Percentiles rank a stretch among this genome's conserved stretches.
Conservation (phyloP, 2,113 vertebrate genomes). For the Addax nasomaculatus region DNA sequence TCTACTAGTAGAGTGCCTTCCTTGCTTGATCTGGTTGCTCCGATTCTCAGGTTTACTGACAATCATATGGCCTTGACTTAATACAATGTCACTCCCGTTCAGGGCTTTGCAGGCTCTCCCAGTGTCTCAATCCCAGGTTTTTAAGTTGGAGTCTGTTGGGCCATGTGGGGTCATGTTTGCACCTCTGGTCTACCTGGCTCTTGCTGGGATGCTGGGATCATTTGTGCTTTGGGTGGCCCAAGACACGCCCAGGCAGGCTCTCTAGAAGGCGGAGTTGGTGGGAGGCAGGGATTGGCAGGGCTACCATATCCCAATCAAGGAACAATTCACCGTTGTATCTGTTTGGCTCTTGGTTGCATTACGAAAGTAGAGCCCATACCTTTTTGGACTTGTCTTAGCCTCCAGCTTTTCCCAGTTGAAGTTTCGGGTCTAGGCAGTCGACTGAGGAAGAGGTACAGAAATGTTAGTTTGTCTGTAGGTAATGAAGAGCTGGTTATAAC, state of each 20-base stretch:
- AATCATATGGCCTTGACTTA: neutral
- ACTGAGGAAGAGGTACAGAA: neutral
- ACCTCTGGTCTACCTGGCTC: neutral
- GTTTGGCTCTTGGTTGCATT: neutral
- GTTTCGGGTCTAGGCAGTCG: neutral
- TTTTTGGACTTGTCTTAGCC: neutral
- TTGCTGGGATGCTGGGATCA: neutral
- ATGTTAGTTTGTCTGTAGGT: neutral
- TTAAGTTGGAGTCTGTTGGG: neutral
- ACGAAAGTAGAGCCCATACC: neutral
- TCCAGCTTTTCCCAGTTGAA: neutral
- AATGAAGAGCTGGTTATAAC: neutral
- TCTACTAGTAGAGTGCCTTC: neutral
- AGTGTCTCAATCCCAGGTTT: neutral
- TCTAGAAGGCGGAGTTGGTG: neutral
- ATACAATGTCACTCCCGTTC: rapidly evolving
- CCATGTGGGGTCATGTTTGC: neutral
- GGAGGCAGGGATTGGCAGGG: neutral
- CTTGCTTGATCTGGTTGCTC: neutral
- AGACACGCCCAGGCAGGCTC: neutral
- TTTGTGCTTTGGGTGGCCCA: neutral
- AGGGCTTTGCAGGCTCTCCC: neutral
- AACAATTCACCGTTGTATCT: conserved; percentile 33
- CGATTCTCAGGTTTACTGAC: neutral
- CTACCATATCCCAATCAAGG: neutral